Evolutionary conservation across 2,113 vertebrate genomes (phyloP), one percentile per base, ranked within the genome.

Genomic region (Tetrax tetrax): DNA sequence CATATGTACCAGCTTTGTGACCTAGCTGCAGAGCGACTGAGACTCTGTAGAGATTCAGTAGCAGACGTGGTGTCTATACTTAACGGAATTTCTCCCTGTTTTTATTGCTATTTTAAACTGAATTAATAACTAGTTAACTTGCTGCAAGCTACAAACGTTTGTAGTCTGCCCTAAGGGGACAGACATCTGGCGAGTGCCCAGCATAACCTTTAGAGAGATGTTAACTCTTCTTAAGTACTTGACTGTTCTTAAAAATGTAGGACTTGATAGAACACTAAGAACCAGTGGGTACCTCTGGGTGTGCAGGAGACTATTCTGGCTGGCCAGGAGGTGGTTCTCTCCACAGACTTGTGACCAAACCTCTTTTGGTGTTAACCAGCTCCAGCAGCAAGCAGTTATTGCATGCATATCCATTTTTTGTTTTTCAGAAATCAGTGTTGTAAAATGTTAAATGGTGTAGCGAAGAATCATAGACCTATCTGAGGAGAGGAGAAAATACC

Each of bases 31-130:
- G 28, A 43, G 87, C 31, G 21, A 29, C 51, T 80, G 14, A 0
- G 84, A 51, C 74, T 82, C 14, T 5, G 37, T 7, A 28, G 57
- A 48, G 43, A 14, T 65, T 79, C 66, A 37, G 66, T 3, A 90
- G 59, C 90, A 88, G 70, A 41, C 20, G 4, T 7, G 11, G 21
- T 81, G 77, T 80, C 76, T 75, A 35, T 24, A 3, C 59, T 77
- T 81, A 43, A 37, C 66, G 60, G 43, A 51, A 38, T 53, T 83
- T 90, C 37, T 68, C 65, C 75, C 25, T 94, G 45, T 0, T 80
- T 92, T 65, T 28, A 45, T 50, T 82, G 48, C 66, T 87, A 5
- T 68, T 90, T 95, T 83, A 54, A 79, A 65, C 63, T 77, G 63
- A 83, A 85, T 83, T 85, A 76, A 72, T 61, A 61, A 24, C 35